Conservation (phyloP, 2,113 vertebrate genomes). For the Lutjanus erythropterus region DNA sequence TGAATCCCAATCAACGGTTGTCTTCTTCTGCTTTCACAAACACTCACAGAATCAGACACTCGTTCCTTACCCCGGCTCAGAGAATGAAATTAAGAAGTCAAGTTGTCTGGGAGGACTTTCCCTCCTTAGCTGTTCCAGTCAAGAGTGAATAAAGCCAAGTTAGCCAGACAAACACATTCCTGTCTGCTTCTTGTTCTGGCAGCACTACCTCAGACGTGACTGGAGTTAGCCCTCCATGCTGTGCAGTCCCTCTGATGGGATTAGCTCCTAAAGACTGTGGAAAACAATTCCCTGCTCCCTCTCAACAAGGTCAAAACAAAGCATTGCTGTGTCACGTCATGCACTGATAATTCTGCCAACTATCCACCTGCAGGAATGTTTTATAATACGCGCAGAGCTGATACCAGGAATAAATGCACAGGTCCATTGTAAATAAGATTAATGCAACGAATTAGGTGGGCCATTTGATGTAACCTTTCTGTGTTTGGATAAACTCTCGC, state of each 20-base stretch:
- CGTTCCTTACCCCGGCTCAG: constrained; percentile 27
- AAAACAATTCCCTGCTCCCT: constrained; percentile 73
- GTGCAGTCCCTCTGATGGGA: constrained; percentile 75
- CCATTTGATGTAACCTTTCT: constrained; percentile 63
- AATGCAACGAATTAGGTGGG: constrained; percentile 46
- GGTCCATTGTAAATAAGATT: constrained; percentile 46
- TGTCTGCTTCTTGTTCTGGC: constrained; percentile 70
- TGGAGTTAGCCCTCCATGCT: constrained; percentile 67
- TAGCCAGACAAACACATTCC: constrained; percentile 80
- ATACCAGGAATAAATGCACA: constrained; percentile 30
- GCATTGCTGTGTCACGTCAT: constrained; percentile 43
- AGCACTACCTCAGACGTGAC: constrained; percentile 66
- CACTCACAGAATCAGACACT: constrained; percentile 26
- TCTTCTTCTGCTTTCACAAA: constrained; percentile 34
- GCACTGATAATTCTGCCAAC: constrained; percentile 59
- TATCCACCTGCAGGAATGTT: constrained; percentile 54
- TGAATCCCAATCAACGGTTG: constrained; percentile 46
- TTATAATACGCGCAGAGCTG: constrained; percentile 26
- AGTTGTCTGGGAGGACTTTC: constrained; percentile 54
- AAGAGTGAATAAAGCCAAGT: constrained; percentile 60
- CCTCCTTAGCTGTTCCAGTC: constrained; percentile 55
- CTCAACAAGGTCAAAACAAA: constrained; percentile 73
- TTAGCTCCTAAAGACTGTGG: constrained; percentile 75
- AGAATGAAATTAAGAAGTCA: constrained; percentile 63
- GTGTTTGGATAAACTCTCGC: constrained; percentile 46